phyloP scores from a whole-genome alignment of 2,113 vertebrate genomes.

The Lethenteron camtschaticum region DNA sequence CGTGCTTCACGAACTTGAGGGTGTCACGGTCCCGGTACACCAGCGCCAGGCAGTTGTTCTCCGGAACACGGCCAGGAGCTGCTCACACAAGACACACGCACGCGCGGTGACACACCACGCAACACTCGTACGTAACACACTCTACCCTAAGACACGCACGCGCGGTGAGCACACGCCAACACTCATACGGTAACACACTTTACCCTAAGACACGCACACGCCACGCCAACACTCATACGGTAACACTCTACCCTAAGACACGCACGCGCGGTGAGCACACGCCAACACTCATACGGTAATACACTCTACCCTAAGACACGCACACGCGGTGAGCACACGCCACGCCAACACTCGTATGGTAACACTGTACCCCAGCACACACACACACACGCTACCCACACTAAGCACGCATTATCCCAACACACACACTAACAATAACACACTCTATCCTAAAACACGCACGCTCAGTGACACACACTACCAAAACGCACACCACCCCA shows the following conservation, averaged over 20 bases:
- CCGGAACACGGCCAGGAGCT: constrained; percentile 69
- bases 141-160: background rate
- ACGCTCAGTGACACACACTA: no score
- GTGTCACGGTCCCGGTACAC: constrained; percentile 88
- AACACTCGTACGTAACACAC: background rate
- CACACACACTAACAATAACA: no score
- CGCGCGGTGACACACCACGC: constrained; percentile 8
- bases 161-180: constrained; percentile 7
- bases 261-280: constrained; percentile 7
- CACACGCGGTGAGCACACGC: constrained; percentile 7
- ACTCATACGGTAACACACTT: background rate
- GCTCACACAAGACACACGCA: constrained; percentile 10
- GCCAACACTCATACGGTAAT: background rate
- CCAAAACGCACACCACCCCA: no score
- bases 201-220: background rate
- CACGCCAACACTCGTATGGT: background rate
- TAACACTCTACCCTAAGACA: background rate
- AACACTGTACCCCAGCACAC: background rate
- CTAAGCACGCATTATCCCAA: no score
- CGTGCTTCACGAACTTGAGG: constrained; percentile 71
- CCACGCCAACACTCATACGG: background rate
- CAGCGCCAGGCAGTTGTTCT: constrained; percentile 67
- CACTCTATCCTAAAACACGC: no score
- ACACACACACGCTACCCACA: no score
- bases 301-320: background rate